Evolutionary conservation across 2,113 vertebrate species (phyloP).

Genomic region (Naja naja): DNA sequence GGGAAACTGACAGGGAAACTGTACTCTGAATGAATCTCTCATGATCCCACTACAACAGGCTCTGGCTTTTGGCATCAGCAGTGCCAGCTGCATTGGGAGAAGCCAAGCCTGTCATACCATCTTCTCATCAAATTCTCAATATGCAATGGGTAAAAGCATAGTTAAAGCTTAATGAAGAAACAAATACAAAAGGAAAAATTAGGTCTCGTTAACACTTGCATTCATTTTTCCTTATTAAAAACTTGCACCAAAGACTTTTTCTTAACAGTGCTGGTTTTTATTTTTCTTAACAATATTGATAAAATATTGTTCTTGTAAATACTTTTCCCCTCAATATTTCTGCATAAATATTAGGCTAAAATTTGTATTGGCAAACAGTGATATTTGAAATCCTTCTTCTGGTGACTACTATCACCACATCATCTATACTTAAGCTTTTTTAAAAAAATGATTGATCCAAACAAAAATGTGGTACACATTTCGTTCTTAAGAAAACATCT

Average conservation of each 20-base stretch:
- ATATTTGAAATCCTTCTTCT: slow-evolving; percentile 57
- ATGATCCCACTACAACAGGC: slow-evolving; percentile 72
- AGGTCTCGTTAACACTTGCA: slow-evolving; percentile 75
- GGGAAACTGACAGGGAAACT: slow-evolving; percentile 76
- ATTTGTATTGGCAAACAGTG: slow-evolving; percentile 65
- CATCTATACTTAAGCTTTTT: slow-evolving; percentile 61
- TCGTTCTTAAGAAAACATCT: background rate
- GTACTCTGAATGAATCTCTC: slow-evolving; percentile 67
- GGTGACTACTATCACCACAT: slow-evolving; percentile 61
- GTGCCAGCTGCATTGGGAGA: slow-evolving; percentile 77
- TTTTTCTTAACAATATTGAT: slow-evolving; percentile 33
- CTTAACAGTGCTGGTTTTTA: slow-evolving; percentile 20
- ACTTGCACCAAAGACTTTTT: slow-evolving; percentile 9
- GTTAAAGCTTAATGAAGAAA: slow-evolving; percentile 80
- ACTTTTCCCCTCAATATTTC: slow-evolving; percentile 16
- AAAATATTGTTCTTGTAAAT: slow-evolving; percentile 56
- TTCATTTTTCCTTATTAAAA: slow-evolving; percentile 64
- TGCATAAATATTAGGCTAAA: slow-evolving; percentile 53
- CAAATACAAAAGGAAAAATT: slow-evolving; percentile 83
- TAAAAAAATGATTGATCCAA: slow-evolving; percentile 27
- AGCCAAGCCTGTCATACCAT: slow-evolving; percentile 85
- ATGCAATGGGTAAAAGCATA: slow-evolving; percentile 44
- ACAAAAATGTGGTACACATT: background rate
- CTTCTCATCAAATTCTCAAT: slow-evolving; percentile 83
- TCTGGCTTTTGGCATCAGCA: slow-evolving; percentile 71